Evolutionary conservation across 2,888 invertebrate species (phyloP).

Genomic region (Scotopteryx bipunctaria): DNA sequence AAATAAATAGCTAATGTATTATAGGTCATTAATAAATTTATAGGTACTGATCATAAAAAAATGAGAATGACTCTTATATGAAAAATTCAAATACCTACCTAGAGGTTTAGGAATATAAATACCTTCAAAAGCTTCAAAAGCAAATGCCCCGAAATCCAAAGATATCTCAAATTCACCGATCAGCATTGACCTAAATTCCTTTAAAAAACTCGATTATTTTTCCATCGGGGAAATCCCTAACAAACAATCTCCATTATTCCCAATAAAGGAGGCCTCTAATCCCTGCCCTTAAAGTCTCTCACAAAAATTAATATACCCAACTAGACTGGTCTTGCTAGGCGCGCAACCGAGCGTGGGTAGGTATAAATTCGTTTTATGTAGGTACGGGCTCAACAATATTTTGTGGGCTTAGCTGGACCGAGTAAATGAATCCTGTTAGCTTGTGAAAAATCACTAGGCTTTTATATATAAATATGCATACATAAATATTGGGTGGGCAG

Average conservation of each 20-base stretch:
- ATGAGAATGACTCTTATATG: too few relatives aligned
- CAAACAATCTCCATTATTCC: constrained; percentile 32
- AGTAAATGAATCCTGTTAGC: constrained; percentile 2
- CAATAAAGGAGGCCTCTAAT: constrained; percentile 23
- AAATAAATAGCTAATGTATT: too few relatives aligned
- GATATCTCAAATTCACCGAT: constrained; percentile 6
- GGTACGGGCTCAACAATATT: neutral
- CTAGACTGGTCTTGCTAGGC: constrained; percentile 46
- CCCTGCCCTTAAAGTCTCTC: constrained; percentile 34
- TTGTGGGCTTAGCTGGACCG: constrained; percentile 7
- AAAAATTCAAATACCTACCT: too few relatives aligned
- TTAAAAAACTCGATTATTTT: constrained; percentile 32
- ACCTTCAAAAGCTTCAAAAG: neutral
- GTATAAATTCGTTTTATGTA: constrained; percentile 14
- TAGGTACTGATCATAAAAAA: too few relatives aligned
- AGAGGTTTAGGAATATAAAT: too few relatives aligned
- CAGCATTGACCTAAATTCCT: constrained; percentile 19
- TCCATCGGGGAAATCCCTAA: constrained; percentile 28
- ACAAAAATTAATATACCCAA: constrained; percentile 54
- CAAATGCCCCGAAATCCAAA: neutral
- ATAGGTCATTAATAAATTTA: too few relatives aligned
- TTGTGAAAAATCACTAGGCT: neutral
- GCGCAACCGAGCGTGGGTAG: constrained; percentile 3
- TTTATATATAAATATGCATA: neutral
- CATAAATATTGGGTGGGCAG: too few relatives aligned